Percentiles rank a stretch among this genome's conserved stretches.
phyloP scores from a whole-genome alignment of 2,888 invertebrate species.

The Drosophila suboccidentalis region DNA sequence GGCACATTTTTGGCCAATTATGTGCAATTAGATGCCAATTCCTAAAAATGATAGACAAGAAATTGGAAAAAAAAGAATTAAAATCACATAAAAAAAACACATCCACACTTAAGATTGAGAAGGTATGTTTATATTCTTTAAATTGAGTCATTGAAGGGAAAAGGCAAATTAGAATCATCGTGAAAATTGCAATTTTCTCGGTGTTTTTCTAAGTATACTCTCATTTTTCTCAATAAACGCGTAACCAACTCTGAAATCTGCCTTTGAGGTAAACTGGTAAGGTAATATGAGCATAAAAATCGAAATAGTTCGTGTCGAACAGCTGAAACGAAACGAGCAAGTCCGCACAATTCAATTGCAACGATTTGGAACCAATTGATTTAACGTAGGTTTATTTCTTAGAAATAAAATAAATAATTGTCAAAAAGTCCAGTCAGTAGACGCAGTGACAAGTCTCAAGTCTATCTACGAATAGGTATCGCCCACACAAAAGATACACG shows the following conservation, averaged over 20 bases:
- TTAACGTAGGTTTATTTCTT: slow-evolving; percentile 64
- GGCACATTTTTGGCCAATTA: no score
- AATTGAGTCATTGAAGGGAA: slow-evolving; percentile 59
- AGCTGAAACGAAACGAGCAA: slow-evolving; percentile 66
- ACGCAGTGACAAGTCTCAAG: slow-evolving; percentile 39
- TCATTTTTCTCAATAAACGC: slow-evolving; percentile 44
- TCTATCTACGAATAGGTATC: slow-evolving; percentile 30
- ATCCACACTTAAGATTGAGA: slow-evolving; percentile 1
- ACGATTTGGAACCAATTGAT: slow-evolving; percentile 80
- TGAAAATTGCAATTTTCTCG: slow-evolving; percentile 76
- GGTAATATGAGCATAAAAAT: slow-evolving; percentile 60
- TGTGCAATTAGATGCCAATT: no score
- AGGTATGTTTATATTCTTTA: slow-evolving; percentile 39
- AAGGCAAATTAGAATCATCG: slow-evolving; percentile 62
- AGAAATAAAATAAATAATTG: slow-evolving; percentile 71
- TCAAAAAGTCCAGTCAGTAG: slow-evolving; percentile 53
- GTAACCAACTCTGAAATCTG: slow-evolving; percentile 56
- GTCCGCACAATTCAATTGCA: slow-evolving; percentile 69
- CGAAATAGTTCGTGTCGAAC: slow-evolving; percentile 62
- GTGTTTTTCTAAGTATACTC: slow-evolving; percentile 36
- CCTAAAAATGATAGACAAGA: no score
- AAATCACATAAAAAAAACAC: no score
- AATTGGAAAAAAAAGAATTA: no score
- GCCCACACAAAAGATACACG: slow-evolving; percentile 39
- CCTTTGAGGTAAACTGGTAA: slow-evolving; percentile 28